These are phyloP conservation scores for Drosophila varians DNA, from an alignment of 1,140 invertebrate genomes.

Conservation along the genomic window DNA sequence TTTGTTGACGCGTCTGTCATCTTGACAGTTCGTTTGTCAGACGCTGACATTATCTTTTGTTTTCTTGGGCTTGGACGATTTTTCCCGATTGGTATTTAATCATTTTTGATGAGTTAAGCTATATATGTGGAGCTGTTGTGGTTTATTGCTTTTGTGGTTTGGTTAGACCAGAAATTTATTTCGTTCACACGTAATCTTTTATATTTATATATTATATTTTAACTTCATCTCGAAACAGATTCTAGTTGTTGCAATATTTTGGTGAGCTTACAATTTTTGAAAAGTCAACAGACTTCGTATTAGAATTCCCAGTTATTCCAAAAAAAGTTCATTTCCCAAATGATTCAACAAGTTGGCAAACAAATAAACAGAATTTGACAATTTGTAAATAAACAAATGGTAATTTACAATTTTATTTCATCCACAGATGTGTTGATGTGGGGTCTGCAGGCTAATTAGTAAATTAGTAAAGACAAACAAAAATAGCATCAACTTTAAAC, in stretches of 20 bases:
- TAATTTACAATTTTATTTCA: slow-evolving; percentile 49
- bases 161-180: neutral
- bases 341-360: slow-evolving; percentile 32
- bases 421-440: slow-evolving; percentile 27
- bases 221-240: neutral
- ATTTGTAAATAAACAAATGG: slow-evolving; percentile 70
- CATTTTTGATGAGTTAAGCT: slow-evolving; percentile 42
- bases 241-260: slow-evolving; percentile 8
- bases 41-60: slow-evolving; percentile 55
- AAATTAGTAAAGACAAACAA: slow-evolving; percentile 64
- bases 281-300: neutral
- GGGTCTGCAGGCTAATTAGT: slow-evolving; percentile 62
- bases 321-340: neutral
- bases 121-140: slow-evolving; percentile 28
- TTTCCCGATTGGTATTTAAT: slow-evolving; percentile 48
- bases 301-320: neutral
- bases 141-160: slow-evolving; percentile 6
- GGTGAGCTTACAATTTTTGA: slow-evolving; percentile 1
- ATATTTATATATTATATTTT: too few relatives aligned
- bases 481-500: slow-evolving; percentile 47
- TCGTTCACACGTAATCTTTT: too few relatives aligned
- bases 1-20: slow-evolving; percentile 66
- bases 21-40: slow-evolving; percentile 79
- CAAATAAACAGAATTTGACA: slow-evolving; percentile 48
- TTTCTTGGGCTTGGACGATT: slow-evolving; percentile 10